A percentile compares a stretch with the other conserved stretches of the same genome.
Conservation (phyloP, 2,113 vertebrate species). For the Capreolus pygargus region DNA sequence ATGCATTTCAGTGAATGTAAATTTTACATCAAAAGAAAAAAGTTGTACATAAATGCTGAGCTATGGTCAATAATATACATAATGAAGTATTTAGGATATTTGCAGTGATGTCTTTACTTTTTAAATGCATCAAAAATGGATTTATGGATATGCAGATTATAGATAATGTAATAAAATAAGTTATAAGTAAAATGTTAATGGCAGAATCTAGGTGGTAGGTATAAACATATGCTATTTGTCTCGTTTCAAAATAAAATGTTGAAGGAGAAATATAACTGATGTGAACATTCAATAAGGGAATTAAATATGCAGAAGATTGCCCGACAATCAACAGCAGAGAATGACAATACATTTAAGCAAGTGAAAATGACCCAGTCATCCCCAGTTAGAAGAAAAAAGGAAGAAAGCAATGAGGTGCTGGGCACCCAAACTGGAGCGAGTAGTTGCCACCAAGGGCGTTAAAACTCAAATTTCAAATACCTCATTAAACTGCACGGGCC, state of each 20-base stretch:
- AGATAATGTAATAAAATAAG: background rate
- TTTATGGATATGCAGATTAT: background rate
- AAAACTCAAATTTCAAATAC: background rate
- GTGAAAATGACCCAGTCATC: background rate
- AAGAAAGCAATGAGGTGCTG: background rate
- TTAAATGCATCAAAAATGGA: background rate
- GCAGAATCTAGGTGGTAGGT: background rate
- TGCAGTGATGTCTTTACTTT: background rate
- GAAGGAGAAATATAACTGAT: background rate
- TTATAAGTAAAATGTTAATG: background rate
- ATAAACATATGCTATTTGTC: background rate
- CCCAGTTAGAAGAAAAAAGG: background rate
- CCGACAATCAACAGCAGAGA: background rate
- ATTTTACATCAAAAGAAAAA: conserved; percentile 24
- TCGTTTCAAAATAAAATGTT: background rate
- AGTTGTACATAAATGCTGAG: background rate
- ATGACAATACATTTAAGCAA: background rate
- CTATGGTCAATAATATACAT: background rate
- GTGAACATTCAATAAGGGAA: background rate
- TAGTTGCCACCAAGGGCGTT: background rate
- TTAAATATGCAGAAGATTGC: background rate
- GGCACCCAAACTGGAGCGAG: background rate
- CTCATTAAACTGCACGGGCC: background rate
- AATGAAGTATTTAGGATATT: background rate
- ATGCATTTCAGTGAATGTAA: background rate